Evolutionary conservation across 2,888 invertebrate species (phyloP).

Genomic region (Phyllotreta cruciferae): DNA sequence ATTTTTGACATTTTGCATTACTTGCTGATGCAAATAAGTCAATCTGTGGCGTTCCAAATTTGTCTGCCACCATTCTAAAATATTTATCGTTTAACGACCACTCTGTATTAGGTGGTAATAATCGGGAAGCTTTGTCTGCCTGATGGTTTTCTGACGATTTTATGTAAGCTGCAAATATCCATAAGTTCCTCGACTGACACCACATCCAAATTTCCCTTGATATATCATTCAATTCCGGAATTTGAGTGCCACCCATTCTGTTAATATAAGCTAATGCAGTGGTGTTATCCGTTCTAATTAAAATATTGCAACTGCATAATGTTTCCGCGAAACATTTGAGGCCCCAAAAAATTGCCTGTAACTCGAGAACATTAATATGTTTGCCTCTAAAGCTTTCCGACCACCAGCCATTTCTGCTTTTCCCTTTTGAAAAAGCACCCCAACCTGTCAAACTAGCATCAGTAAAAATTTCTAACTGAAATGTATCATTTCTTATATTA

Average conservation of each 20-base stretch:
- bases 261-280: constrained; percentile 42
- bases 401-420: constrained; percentile 39
- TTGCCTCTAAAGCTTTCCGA: constrained; percentile 23
- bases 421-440: constrained; percentile 39
- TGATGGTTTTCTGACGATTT: constrained; percentile 36
- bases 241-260: constrained; percentile 41
- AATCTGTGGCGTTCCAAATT: constrained; percentile 21
- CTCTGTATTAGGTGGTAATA: constrained; percentile 32
- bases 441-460: constrained; percentile 42
- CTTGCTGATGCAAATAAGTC: constrained; percentile 29
- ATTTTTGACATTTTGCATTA: constrained; percentile 26
- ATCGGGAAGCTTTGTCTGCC: constrained; percentile 44
- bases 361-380: constrained; percentile 46
- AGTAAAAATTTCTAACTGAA: constrained; percentile 37
- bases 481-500: constrained; percentile 23
- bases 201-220: constrained; percentile 43
- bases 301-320: constrained; percentile 31
- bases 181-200: constrained; percentile 42
- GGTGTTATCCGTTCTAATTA: constrained; percentile 40
- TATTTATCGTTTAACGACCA: constrained; percentile 22
- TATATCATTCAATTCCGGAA: constrained; percentile 37
- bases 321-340: constrained; percentile 42
- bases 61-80: neutral
- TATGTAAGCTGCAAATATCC: constrained; percentile 41
- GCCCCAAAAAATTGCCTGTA: constrained; percentile 39